Base-by-base conservation (phyloP, 2,888 invertebrate genomes). In the Drosophila algonquin region DNA sequence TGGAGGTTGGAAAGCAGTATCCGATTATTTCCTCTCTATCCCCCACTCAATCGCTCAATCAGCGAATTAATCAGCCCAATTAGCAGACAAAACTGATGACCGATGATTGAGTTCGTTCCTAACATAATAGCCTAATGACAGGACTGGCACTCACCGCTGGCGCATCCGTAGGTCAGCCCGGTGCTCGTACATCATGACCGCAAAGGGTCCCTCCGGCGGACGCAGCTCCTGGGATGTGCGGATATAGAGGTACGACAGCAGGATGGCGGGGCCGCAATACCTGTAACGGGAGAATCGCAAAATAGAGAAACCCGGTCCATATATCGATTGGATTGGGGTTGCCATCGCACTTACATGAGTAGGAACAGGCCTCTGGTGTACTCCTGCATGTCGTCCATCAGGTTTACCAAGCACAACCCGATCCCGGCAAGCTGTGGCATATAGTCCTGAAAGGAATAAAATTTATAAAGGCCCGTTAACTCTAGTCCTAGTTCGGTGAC, bases 311-410 rank as follows among this genome's bases (percentile, higher is more conserved):
- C 30, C 30, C 8, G 30, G 8, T 30, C 30, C 2, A 7, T 30
- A 8, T 30, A 30, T 30, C 8, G 8, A 30, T 30, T 8, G 24
- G 10, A 6, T 16, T 1, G 12, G n/a, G n/a, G 12, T 7, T 6
- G 10, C 0, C 14, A 21, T 9, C 18, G 32, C 58, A 94, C 94
- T 94, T 90, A 95, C 95, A 94, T 94, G 35, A 94, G 92, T 27
- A 95, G 91, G 83, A 95, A 95, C 21, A 95, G 93, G 44, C 94
- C 94, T 73, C 95, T 92, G 89, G 94, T 93, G 81, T 95, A 95
- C 81, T 95, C 95, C 75, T 94, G 94, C 93, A 95, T 95, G 80
- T 95, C 94, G 81, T 95, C 95, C 64, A 93, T 93, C 71, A 95
- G 91, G 90, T 95, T 95, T n/a, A 94, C 93, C 7, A 94, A 93